Conservation (phyloP, 2,113 vertebrate genomes). For the Zootoca vivipara region DNA sequence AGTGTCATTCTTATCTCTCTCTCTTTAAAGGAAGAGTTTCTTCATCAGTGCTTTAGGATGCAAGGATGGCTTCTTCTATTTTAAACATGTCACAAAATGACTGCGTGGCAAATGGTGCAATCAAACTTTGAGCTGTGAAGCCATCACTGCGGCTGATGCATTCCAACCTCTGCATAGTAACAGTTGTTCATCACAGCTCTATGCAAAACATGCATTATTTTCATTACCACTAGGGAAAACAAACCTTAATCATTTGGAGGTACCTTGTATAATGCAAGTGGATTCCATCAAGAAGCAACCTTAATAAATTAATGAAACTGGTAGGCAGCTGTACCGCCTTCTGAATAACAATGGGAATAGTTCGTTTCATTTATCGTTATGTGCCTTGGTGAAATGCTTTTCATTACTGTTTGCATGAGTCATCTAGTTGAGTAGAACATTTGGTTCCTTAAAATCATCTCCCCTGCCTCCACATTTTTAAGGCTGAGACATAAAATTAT, state of each 20-base stretch:
- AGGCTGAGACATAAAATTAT: conserved; percentile 36
- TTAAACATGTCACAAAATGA: conserved; percentile 1
- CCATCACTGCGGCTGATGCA: background rate
- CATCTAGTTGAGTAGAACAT: conserved; percentile 44
- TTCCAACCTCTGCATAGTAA: background rate
- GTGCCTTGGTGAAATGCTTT: background rate
- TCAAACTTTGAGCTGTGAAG: conserved; percentile 10
- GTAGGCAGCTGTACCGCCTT: conserved; percentile 28
- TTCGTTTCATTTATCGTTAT: conserved; percentile 28
- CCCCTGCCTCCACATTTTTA: conserved; percentile 17
- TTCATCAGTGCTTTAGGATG: background rate
- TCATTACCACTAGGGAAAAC: conserved; percentile 4
- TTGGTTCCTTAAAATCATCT: conserved; percentile 45
- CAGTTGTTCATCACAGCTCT: conserved; percentile 8
- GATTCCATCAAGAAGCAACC: conserved; percentile 19
- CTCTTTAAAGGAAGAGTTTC: background rate
- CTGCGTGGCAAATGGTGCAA: background rate
- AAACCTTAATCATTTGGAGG: conserved; percentile 4
- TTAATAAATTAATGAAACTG: conserved; percentile 44
- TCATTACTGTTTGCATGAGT: conserved; percentile 56
- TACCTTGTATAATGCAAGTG: background rate
- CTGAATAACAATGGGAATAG: conserved; percentile 47
- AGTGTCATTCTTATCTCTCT: background rate
- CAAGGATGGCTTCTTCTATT: background rate
- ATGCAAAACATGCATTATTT: background rate